These are phyloP conservation scores for Cliona cf. orientalis DNA, from an alignment of 37 sponge, comb jelly and placozoan species.

Conservation along the genomic window DNA sequence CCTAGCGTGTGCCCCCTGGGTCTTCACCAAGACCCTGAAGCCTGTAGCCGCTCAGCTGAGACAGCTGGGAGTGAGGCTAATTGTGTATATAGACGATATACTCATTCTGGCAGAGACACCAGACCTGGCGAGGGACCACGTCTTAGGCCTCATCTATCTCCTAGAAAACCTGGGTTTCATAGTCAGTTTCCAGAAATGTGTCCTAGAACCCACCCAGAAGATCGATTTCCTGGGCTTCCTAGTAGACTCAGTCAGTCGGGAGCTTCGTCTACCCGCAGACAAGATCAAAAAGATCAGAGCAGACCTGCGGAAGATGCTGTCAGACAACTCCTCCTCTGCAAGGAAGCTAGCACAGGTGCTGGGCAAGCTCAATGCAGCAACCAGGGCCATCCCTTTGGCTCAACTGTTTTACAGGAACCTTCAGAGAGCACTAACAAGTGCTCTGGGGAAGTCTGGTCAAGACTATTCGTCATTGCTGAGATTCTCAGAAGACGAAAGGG, in stretches of 20 bases:
- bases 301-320: neutral
- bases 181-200: neutral
- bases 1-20: constrained; percentile 33
- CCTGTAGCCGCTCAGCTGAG: constrained; percentile 11
- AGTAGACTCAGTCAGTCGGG: neutral
- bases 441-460: neutral
- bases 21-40: constrained; percentile 51
- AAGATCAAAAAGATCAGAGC: constrained; percentile 8
- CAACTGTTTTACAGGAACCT: constrained; percentile 32
- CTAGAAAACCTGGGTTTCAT: constrained; percentile 27
- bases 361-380: constrained; percentile 7
- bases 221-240: too few relatives aligned
- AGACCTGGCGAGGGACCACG: constrained; percentile 21
- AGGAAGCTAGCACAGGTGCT: constrained; percentile 10
- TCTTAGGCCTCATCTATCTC: neutral
- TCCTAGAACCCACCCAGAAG: neutral
- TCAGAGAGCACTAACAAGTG: neutral
- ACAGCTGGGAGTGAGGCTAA: constrained; percentile 15
- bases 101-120: constrained; percentile 8
- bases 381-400: constrained; percentile 1
- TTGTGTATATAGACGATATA: constrained; percentile 49
- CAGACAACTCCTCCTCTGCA: neutral
- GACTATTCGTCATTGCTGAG: neutral
- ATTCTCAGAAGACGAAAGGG: neutral
- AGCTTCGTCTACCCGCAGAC: neutral